A percentile compares a stretch with the other conserved stretches of the same genome.
Conservation (phyloP, 1,140 invertebrate genomes). For the Drosophila trapezifrons region DNA sequence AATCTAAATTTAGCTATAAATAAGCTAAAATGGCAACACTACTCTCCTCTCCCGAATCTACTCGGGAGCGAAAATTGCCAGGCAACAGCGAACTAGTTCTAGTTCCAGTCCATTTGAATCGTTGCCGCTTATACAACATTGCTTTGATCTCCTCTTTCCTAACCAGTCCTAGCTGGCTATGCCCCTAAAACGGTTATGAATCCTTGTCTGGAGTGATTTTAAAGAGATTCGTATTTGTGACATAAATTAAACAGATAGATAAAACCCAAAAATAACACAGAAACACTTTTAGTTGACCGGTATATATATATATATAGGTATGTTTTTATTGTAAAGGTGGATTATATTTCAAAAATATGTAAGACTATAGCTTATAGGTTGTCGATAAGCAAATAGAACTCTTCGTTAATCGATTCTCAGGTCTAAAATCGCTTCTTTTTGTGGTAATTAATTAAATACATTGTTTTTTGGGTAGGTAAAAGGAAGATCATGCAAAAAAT, state of each 20-base stretch:
- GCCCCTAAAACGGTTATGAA: too few relatives aligned
- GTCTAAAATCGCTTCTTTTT: conserved; percentile 14
- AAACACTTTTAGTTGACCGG: neutral
- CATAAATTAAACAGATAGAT: too few relatives aligned
- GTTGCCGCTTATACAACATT: too few relatives aligned
- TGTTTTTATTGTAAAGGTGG: conserved; percentile 40
- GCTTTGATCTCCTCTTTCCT: too few relatives aligned
- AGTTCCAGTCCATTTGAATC: neutral
- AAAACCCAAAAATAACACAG: conserved; percentile 2
- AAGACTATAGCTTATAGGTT: conserved; percentile 37
- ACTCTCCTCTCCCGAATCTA: too few relatives aligned
- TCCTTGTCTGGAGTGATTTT: too few relatives aligned
- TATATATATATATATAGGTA: conserved; percentile 21
- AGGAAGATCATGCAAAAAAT: conserved; percentile 48
- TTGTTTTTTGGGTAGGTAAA: conserved; percentile 19
- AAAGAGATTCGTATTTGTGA: too few relatives aligned
- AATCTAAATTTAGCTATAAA: too few relatives aligned
- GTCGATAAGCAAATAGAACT: conserved; percentile 32
- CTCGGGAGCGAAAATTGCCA: neutral
- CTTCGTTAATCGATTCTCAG: conserved; percentile 11
- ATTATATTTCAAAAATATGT: conserved; percentile 54
- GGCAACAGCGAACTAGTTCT: neutral
- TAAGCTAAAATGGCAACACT: too few relatives aligned
- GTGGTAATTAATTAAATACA: conserved; percentile 26
- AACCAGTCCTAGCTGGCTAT: too few relatives aligned